A percentile compares a stretch with the other conserved stretches of the same genome.
Evolutionary conservation across 2,113 vertebrate species (phyloP).

Genomic region (Callorhinus ursinus): DNA sequence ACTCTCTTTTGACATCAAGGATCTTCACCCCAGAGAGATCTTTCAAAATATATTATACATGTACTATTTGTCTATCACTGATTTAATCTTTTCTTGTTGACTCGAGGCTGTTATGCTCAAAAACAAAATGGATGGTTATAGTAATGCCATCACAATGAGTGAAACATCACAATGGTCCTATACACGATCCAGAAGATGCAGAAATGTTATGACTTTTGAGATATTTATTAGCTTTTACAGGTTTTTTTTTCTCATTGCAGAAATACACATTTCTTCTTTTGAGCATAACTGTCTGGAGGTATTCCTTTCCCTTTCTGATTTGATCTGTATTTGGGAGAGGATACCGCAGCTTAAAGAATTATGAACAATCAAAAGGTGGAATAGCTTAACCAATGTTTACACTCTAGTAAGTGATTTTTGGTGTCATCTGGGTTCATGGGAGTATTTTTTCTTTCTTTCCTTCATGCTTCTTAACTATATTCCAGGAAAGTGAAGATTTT

Average conservation of each 20-base stretch:
- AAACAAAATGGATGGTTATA: not conserved
- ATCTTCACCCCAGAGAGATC: not conserved
- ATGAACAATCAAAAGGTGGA: not conserved
- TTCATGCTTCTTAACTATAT: not conserved
- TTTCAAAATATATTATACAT: not conserved
- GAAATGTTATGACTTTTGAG: not conserved
- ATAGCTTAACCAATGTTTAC: not conserved
- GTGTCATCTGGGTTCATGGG: not conserved
- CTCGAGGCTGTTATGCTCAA: not conserved
- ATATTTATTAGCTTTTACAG: not conserved
- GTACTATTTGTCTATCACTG: not conserved
- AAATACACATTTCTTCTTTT: not conserved
- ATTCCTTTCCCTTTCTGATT: not conserved
- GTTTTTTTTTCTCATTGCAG: not conserved
- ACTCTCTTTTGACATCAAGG: not conserved
- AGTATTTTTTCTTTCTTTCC: not conserved
- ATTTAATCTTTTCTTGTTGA: not conserved
- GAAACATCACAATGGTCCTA: not conserved
- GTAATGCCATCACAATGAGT: not conserved
- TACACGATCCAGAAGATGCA: not conserved
- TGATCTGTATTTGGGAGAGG: not conserved
- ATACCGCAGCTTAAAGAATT: not conserved
- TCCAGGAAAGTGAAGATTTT: not conserved
- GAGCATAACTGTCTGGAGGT: not conserved
- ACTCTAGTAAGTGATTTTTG: not conserved